These are phyloP conservation scores for Eufriesea mexicana DNA, from an alignment of 1,140 invertebrate genomes.

Conservation along the genomic window DNA sequence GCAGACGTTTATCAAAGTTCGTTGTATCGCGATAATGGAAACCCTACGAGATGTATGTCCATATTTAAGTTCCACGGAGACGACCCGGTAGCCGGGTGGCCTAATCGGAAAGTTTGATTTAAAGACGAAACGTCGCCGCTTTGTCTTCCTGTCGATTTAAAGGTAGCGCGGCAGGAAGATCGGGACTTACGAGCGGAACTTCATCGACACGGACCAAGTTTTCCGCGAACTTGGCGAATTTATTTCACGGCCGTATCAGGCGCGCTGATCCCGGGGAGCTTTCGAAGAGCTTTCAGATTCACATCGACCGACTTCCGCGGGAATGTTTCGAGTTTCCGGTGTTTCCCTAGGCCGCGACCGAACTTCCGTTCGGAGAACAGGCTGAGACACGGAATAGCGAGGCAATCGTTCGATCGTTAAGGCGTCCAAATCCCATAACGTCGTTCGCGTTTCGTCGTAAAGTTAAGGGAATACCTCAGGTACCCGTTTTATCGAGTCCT, in stretches of 20 bases:
- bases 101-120: slow-evolving; percentile 46
- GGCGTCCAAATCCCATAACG: slow-evolving; percentile 31
- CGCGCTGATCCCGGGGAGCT: slow-evolving; percentile 33
- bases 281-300: slow-evolving; percentile 10
- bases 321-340: slow-evolving; percentile 31
- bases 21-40: slow-evolving; percentile 19
- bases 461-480: neutral
- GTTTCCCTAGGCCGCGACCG: neutral
- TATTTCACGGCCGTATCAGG: slow-evolving; percentile 53
- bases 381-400: neutral
- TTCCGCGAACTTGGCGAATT: slow-evolving; percentile 49
- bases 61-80: neutral
- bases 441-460: slow-evolving; percentile 19
- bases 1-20: slow-evolving; percentile 5
- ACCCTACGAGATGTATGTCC: neutral
- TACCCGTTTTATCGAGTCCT: slow-evolving; percentile 14
- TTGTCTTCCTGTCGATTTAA: slow-evolving; percentile 42
- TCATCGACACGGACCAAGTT: slow-evolving; percentile 26
- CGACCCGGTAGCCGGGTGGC: neutral
- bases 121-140: slow-evolving; percentile 28
- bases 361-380: slow-evolving; percentile 3
- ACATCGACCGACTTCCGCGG: slow-evolving; percentile 15
- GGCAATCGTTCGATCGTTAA: slow-evolving; percentile 41
- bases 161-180: neutral
- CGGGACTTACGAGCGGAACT: slow-evolving; percentile 9